Conservation (phyloP, 2,113 vertebrate species). For the Oncorhynchus nerka region DNA sequence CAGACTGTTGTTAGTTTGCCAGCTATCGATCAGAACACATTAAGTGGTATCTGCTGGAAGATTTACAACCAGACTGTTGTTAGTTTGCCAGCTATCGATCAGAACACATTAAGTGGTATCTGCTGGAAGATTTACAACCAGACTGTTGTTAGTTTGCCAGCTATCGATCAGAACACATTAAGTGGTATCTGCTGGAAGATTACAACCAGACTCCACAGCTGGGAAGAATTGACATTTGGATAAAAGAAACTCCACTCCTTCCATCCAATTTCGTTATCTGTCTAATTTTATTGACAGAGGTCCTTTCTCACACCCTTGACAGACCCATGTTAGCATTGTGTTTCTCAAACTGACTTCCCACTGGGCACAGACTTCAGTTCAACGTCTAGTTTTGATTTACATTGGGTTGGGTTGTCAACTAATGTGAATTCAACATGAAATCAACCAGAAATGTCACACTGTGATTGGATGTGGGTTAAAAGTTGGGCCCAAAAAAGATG, state of each 20-base stretch:
- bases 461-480: too few relatives aligned
- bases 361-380: too few relatives aligned
- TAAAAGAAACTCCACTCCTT: constrained; percentile 34
- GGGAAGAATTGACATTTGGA: constrained; percentile 41
- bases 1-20: constrained; percentile 36
- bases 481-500: too few relatives aligned
- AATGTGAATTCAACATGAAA: too few relatives aligned
- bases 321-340: too few relatives aligned
- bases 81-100: constrained; percentile 53
- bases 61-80: constrained; percentile 35
- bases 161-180: constrained; percentile 51
- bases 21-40: constrained; percentile 51
- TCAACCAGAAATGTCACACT: too few relatives aligned
- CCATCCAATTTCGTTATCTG: constrained; percentile 30
- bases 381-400: too few relatives aligned
- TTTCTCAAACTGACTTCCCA: too few relatives aligned
- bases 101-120: constrained; percentile 42
- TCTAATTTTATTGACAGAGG: background rate
- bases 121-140: constrained; percentile 37
- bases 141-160: constrained; percentile 38
- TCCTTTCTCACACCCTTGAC: too few relatives aligned
- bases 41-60: constrained; percentile 37
- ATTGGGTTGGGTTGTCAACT: too few relatives aligned
- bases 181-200: constrained; percentile 39
- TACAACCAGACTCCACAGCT: constrained; percentile 29